These are phyloP conservation scores for Spea multiplicata DNA, from an alignment of 2,113 vertebrate species.

Conservation along the genomic window DNA sequence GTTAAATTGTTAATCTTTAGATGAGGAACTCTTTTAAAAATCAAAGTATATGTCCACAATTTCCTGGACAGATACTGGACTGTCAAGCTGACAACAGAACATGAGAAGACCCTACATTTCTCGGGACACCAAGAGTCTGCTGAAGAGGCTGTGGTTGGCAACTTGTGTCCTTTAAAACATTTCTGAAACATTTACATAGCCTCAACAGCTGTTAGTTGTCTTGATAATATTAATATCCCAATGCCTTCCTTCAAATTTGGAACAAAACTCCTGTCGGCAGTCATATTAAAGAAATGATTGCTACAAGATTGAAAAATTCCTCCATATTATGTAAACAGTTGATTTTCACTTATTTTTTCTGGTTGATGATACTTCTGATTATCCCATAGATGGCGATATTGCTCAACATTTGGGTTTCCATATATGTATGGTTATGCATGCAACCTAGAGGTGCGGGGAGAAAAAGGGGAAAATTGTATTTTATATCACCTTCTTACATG, in stretches of 20 bases:
- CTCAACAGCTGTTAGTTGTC: too few species aligned
- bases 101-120: too few species aligned
- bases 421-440: neutral
- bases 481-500: neutral
- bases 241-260: neutral
- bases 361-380: conserved; percentile 5
- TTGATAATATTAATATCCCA: neutral
- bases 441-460: neutral
- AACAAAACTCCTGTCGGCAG: neutral
- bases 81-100: too few species aligned
- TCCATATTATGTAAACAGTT: neutral
- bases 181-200: too few species aligned
- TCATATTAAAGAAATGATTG: neutral
- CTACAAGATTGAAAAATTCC: neutral
- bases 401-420: conserved; percentile 48
- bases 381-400: conserved; percentile 72
- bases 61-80: too few species aligned
- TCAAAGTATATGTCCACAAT: too few species aligned
- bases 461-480: neutral
- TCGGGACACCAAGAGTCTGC: too few species aligned
- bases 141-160: too few species aligned
- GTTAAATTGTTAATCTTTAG: too few species aligned
- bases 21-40: too few species aligned
- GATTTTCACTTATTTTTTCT: neutral
- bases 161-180: too few species aligned